phyloP scores from a whole-genome alignment of 1,140 invertebrate species.

The Dinothrombium tinctorium region DNA sequence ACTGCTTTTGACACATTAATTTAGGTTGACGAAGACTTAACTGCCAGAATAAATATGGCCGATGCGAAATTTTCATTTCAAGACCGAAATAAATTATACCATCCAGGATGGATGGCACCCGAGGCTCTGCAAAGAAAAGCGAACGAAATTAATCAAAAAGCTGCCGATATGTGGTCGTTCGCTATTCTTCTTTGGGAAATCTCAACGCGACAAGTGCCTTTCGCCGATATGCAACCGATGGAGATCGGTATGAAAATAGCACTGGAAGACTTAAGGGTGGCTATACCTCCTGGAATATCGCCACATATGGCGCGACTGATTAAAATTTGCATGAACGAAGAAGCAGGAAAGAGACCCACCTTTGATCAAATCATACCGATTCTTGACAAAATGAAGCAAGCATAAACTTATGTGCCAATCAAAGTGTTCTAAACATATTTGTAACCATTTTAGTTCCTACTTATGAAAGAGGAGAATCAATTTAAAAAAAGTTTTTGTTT shows the following conservation, averaged over 20 bases:
- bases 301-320: conserved; percentile 79
- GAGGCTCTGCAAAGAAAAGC: conserved; percentile 75
- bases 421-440: no score
- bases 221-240: conserved; percentile 88
- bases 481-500: no score
- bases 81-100: conserved; percentile 66
- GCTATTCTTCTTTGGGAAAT: conserved; percentile 90
- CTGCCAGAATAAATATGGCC: conserved; percentile 94
- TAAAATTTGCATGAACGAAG: conserved; percentile 97
- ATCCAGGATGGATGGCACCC: conserved; percentile 93
- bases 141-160: conserved; percentile 71
- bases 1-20: conserved; percentile 12
- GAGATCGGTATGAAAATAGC: conserved; percentile 98
- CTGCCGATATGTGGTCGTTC: conserved; percentile 99
- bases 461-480: no score
- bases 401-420: conserved; percentile 3
- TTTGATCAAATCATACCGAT: conserved; percentile 99
- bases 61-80: conserved; percentile 98
- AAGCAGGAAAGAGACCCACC: conserved; percentile 86
- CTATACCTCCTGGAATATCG: conserved; percentile 81
- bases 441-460: no score
- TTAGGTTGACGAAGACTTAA: conserved; percentile 86
- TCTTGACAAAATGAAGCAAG: conserved; percentile 77
- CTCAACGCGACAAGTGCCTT: conserved; percentile 86
- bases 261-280: conserved; percentile 70